Conservation (phyloP, 2,113 vertebrate genomes). For the Arizona elegans region DNA sequence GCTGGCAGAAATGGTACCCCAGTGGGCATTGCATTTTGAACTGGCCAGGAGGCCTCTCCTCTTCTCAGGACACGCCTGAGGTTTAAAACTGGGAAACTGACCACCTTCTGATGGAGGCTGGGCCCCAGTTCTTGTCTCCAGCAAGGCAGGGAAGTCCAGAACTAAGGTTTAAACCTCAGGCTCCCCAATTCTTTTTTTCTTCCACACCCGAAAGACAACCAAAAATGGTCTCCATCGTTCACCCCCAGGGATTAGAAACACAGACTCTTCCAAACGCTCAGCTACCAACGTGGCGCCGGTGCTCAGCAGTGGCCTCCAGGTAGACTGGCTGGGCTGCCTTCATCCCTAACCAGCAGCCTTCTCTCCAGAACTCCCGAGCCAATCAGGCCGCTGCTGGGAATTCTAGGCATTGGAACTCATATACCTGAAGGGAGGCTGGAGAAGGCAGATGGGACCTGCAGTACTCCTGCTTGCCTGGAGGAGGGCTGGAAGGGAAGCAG, state of each 20-base stretch:
- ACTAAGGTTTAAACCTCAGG: background rate
- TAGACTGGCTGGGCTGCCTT: background rate
- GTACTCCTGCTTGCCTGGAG: background rate
- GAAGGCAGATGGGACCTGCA: background rate
- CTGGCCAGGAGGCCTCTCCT: background rate
- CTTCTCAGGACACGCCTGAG: background rate
- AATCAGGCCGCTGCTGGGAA: background rate
- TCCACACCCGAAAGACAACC: background rate
- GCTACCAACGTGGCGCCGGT: background rate
- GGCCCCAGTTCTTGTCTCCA: background rate
- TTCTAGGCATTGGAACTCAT: background rate
- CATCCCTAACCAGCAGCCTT: background rate
- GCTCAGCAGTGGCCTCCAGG: background rate
- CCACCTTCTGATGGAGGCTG: background rate
- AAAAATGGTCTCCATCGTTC: background rate
- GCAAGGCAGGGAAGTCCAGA: background rate
- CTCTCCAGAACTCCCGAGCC: background rate
- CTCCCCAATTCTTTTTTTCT: background rate
- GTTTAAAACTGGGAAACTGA: background rate
- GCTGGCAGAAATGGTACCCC: background rate
- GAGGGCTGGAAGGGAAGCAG: background rate
- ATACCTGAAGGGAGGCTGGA: background rate
- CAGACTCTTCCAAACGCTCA: background rate
- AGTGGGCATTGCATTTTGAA: background rate
- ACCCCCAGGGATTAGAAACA: background rate